Conservation (phyloP, 2,797 vertebrate species). For the Anguilla marmorata region DNA sequence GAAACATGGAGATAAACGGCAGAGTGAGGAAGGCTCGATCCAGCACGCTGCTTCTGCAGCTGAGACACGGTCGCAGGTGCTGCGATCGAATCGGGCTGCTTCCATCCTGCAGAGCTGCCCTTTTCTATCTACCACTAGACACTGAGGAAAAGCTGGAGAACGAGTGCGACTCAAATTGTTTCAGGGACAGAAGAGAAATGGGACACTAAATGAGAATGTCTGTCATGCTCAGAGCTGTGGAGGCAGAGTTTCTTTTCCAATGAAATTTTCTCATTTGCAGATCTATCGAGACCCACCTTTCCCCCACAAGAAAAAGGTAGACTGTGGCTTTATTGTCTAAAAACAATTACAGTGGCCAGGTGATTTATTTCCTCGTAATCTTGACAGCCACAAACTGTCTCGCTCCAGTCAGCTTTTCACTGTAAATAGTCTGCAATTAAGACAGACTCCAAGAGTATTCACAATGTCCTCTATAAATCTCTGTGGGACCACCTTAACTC, state of each 20-base stretch:
- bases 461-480: slow-evolving; percentile 47
- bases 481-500: slow-evolving; percentile 34
- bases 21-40: slow-evolving; percentile 57
- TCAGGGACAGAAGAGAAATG: slow-evolving; percentile 1
- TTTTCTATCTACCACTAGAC: not conserved
- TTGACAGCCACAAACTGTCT: slow-evolving; percentile 45
- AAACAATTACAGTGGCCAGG: slow-evolving; percentile 58
- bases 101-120: not conserved
- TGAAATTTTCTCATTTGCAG: slow-evolving; percentile 18
- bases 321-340: slow-evolving; percentile 50
- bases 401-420: slow-evolving; percentile 42
- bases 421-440: slow-evolving; percentile 54
- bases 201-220: slow-evolving; percentile 17
- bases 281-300: not conserved
- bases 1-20: slow-evolving; percentile 69
- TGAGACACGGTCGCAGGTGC: not conserved
- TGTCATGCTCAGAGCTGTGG: not conserved
- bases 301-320: slow-evolving; percentile 28
- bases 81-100: not conserved
- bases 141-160: not conserved
- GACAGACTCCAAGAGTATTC: slow-evolving; percentile 44
- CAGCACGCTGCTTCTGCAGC: not conserved
- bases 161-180: slow-evolving; percentile 9
- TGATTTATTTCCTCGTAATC: slow-evolving; percentile 61
- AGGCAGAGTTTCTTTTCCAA: slow-evolving; percentile 15